Conservation (phyloP, 2,888 invertebrate species). For the Temnothorax unifasciatus region DNA sequence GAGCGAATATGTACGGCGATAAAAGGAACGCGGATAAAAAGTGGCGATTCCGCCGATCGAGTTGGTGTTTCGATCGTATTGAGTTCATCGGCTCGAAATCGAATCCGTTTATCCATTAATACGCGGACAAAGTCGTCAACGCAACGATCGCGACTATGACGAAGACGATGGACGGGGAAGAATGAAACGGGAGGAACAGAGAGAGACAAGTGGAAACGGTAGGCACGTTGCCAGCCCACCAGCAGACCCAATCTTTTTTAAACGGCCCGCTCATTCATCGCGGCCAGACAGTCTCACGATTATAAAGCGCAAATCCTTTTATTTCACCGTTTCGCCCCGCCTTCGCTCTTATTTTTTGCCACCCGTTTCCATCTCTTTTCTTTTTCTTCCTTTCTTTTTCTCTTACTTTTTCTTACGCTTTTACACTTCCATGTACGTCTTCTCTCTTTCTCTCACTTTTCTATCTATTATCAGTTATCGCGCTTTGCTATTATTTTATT, state of each 20-base stretch:
- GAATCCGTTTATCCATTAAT: conserved; percentile 70
- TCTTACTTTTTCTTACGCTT: conserved; percentile 24
- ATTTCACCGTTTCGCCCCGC: conserved; percentile 80
- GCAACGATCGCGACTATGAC: conserved; percentile 62
- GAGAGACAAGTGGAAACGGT: conserved; percentile 64
- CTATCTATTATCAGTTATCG: conserved; percentile 1
- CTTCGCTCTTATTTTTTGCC: conserved; percentile 77
- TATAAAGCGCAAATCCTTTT: conserved; percentile 84
- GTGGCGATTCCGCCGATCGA: conserved; percentile 59
- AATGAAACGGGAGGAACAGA: conserved; percentile 31
- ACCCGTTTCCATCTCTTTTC: conserved; percentile 65
- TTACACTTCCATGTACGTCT: conserved; percentile 19
- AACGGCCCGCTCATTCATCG: conserved; percentile 82
- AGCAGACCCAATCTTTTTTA: conserved; percentile 82
- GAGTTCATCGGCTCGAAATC: conserved; percentile 56
- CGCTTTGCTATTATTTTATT: conserved; percentile 79
- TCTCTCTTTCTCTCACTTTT: conserved; percentile 32
- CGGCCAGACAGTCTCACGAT: conserved; percentile 84
- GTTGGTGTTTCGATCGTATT: conserved; percentile 58
- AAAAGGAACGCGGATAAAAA: conserved; percentile 37
- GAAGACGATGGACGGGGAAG: conserved; percentile 41
- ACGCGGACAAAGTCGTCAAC: conserved; percentile 65
- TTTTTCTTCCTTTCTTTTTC: conserved; percentile 46
- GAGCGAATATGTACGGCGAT: conserved; percentile 20
- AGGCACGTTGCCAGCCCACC: conserved; percentile 79